Base-by-base conservation (phyloP, 1,140 invertebrate species). In the Zaprionus lachaisei region DNA sequence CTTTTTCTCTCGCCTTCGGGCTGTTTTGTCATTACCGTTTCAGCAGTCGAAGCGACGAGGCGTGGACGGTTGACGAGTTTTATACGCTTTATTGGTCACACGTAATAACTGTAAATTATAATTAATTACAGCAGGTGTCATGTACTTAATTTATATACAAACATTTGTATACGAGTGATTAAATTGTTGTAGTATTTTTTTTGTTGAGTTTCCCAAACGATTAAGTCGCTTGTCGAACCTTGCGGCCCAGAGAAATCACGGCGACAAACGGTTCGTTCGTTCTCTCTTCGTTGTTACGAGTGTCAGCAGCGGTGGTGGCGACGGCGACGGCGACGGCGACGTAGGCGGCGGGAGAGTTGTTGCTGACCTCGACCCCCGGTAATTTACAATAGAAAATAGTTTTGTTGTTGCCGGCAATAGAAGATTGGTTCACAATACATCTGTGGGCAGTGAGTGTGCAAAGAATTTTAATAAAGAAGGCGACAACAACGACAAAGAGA, bases 351-450 rank as follows among this genome's bases (percentile, higher is more conserved):
- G 68, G 64, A 71, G 61, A 79, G 69, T 62, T 70, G 69, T 47
- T 44, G 64, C 44, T 83, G 80, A 80, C 83, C 84, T 87, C 80
- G 80, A 81, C 80, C 84, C 57, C 77, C 80, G 63, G 58, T 67
- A 83, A 80, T 75, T 66, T 66, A 49, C 34, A 57, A 54, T 31
- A 66, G 57, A 60, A 41, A 64, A 24, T 51, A 51, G 47, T 69
- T 60, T 75, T 82, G 61, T 86, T 81, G 56, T 81, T 81, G 73
- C 81, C 81, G 77, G 81, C 77, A 54, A 72, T 58, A 51, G 56
- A 67, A 56, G 37, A 82, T 79, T 81, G 41, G 55, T 80, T 79
- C 14, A 44, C 41, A 47, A 49, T 62, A 49, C 51, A 37, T 11
- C 15, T 57, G 17, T 58, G 26, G n/a, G 22, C 24, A 24, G 24